Percentiles rank a stretch among this genome's conserved stretches.
Evolutionary conservation across 2,797 vertebrate species (phyloP).

Genomic region (Manis crassicaudata): DNA sequence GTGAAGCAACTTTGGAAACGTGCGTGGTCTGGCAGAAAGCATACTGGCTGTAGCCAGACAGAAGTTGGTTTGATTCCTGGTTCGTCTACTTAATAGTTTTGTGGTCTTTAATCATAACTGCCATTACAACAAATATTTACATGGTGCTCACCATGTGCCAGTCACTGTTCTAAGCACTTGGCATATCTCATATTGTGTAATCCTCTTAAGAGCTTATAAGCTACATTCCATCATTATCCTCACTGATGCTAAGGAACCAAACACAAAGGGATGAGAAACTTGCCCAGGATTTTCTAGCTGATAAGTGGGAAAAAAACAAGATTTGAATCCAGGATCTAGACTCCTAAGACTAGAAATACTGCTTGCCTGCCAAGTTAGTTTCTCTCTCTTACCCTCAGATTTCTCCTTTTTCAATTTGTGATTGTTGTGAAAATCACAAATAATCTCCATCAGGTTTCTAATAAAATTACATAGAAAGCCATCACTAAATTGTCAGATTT

Average conservation of each 20-base stretch:
- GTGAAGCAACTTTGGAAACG: background rate
- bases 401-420: background rate
- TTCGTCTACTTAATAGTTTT: background rate
- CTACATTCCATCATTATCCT: background rate
- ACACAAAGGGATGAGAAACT: background rate
- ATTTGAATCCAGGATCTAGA: background rate
- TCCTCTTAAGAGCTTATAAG: background rate
- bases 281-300: constrained; percentile 19
- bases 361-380: background rate
- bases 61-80: background rate
- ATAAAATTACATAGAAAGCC: background rate
- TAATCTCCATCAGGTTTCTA: background rate
- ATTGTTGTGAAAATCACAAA: constrained; percentile 16
- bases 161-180: background rate
- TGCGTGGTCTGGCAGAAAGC: background rate
- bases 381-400: background rate
- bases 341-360: background rate
- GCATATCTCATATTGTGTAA: background rate
- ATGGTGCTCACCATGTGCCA: background rate
- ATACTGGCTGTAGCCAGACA: background rate
- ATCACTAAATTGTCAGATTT: background rate
- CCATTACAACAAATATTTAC: background rate
- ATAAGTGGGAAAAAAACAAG: background rate
- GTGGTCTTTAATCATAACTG: background rate
- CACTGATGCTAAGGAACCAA: background rate